Evolutionary conservation across 2,797 vertebrate species (phyloP), one percentile per base, ranked within the genome.

Genomic region (Rhyacichthys aspro): DNA sequence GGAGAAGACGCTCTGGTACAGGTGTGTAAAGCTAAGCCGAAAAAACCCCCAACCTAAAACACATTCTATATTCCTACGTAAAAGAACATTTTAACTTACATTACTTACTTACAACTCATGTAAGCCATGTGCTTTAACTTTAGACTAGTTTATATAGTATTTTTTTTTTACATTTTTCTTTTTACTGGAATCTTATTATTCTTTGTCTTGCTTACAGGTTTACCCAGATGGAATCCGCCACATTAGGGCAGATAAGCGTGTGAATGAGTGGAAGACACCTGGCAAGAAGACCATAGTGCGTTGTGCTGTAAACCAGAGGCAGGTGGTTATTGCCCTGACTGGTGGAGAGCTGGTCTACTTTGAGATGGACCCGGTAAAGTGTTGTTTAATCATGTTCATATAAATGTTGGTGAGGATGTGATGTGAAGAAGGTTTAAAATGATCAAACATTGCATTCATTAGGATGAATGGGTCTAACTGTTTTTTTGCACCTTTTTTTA

Each of bases 271-370:
- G 98, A 99, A 99, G 79, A 99, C 97, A 0, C 97, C 97, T 0
- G 97, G 98, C 4, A 99, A 99, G 72, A 99, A 99, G 79, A 98
- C 97, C 0, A 99, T 99, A 2, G 96, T 97, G 12, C 96, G 98
- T 72, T 98, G 98, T 67, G 98, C 96, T 0, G 98, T 99, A 73
- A 99, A 99, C 87, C 98, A 99, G 90, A 89, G 98, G 49, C 97
- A 99, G 85, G 97, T 99, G 16, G 97, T 99, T 66, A 99, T 99
- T 1, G 98, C 98, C 0, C 89, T 99, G 67, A 99, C 97, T 0
- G 98, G 98, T 71, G 98, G 97, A 55, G 97, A 99, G 62, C 92
- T 99, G 62, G 97, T 99, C 58, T 99, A 99, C 91, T 99, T 99
- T 46, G 97, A 99, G 84, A 99, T 98, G 98, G 98, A 98, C 82